phyloP scores from a whole-genome alignment of 1,140 invertebrate species.

The Drosophila quadrilineata region DNA sequence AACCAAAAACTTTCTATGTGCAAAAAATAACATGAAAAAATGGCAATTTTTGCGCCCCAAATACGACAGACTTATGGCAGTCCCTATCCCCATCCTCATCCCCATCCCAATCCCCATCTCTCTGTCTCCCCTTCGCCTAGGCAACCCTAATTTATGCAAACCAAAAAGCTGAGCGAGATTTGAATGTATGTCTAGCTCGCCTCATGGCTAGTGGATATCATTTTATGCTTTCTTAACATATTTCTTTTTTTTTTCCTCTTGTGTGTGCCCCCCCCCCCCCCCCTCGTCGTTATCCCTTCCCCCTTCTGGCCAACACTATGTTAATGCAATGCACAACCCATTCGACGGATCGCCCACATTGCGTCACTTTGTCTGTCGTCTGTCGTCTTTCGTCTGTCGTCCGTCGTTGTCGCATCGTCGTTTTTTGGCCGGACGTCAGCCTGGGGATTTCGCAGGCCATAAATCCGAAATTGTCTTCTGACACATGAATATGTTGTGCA shows the following conservation, averaged over 20 bases:
- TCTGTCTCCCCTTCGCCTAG: neutral
- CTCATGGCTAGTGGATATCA: conserved; percentile 58
- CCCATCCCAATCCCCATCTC: conserved; percentile 31
- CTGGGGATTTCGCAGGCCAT: conserved; percentile 69
- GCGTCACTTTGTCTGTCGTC: conserved; percentile 43
- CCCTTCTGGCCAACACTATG: neutral
- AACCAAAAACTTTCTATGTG: conserved; percentile 56
- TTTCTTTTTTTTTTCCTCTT: conserved; percentile 43
- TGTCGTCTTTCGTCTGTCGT: too few species aligned
- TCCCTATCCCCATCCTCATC: neutral
- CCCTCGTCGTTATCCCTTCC: neutral
- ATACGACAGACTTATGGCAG: conserved; percentile 38
- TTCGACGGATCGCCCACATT: conserved; percentile 51
- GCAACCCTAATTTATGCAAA: conserved; percentile 71
- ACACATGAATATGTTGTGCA: conserved; percentile 80
- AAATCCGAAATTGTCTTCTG: conserved; percentile 80
- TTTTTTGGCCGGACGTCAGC: conserved; percentile 14
- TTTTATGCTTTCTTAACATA: conserved; percentile 79
- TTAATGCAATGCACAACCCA: conserved; percentile 13
- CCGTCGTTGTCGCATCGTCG: conserved; percentile 9
- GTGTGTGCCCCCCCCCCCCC: neutral
- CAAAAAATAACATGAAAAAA: conserved; percentile 15
- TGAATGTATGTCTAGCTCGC: conserved; percentile 23
- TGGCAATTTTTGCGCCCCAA: conserved; percentile 64
- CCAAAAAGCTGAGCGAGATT: conserved; percentile 62